Evolutionary conservation across 1,140 invertebrate species (phyloP).

Genomic region (Gryon sp.): DNA sequence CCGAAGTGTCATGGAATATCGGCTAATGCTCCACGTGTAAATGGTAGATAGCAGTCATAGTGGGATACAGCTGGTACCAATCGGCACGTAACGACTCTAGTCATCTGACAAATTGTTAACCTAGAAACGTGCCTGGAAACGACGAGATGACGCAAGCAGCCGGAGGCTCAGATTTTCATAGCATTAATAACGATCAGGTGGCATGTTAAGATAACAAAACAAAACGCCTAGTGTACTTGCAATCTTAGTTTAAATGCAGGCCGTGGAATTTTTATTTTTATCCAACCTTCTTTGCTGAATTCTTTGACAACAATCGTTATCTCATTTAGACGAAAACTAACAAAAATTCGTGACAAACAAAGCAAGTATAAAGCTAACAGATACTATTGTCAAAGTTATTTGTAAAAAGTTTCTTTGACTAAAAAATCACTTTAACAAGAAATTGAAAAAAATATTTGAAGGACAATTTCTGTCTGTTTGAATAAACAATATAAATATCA

Average conservation of each 20-base stretch:
- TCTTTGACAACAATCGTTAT: constrained; percentile 11
- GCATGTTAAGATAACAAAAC: constrained; percentile 51
- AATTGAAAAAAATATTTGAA: too few species aligned
- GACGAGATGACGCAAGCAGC: constrained; percentile 53
- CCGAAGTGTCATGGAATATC: constrained; percentile 39
- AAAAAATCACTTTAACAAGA: too few species aligned
- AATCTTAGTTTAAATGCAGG: constrained; percentile 10
- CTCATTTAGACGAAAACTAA: neutral
- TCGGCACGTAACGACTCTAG: constrained; percentile 53
- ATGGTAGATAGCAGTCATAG: constrained; percentile 13
- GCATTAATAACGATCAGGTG: constrained; percentile 60
- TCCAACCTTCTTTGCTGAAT: neutral
- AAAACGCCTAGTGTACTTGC: constrained; percentile 18
- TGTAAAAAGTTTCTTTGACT: too few species aligned
- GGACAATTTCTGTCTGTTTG: too few species aligned
- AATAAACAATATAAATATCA: too few species aligned
- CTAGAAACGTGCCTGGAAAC: constrained; percentile 67
- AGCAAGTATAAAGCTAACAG: too few species aligned
- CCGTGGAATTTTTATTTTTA: constrained; percentile 6
- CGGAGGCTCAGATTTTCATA: constrained; percentile 51
- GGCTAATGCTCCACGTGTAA: constrained; percentile 41
- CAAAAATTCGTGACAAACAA: neutral
- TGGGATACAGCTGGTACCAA: constrained; percentile 50
- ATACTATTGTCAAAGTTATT: too few species aligned
- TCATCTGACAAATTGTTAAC: constrained; percentile 66